phyloP scores from a whole-genome alignment of 1,140 invertebrate species.

The Hylaeus volcanicus region DNA sequence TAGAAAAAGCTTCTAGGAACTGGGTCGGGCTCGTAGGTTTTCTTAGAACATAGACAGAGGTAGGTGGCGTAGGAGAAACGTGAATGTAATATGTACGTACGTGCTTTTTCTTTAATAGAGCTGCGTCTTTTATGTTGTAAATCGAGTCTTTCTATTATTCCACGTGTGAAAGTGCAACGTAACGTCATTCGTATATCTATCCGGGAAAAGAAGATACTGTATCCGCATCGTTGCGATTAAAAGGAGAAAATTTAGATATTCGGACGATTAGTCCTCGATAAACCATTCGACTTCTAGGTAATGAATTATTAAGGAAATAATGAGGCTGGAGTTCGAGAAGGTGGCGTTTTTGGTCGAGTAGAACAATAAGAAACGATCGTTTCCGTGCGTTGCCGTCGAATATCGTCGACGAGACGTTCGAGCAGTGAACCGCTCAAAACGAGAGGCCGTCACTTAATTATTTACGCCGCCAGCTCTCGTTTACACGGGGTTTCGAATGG shows the following conservation, averaged over 20 bases:
- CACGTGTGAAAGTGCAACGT: not conserved
- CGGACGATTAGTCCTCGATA: no score
- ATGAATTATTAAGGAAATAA: no score
- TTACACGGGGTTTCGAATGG: conserved; percentile 69
- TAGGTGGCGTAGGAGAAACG: not conserved
- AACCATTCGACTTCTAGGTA: no score
- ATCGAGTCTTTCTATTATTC: not conserved
- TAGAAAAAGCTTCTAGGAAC: not conserved
- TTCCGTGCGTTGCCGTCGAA: not conserved
- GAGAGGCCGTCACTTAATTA: not conserved
- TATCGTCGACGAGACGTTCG: not conserved
- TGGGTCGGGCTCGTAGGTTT: not conserved
- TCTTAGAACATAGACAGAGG: not conserved
- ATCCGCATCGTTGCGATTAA: not conserved
- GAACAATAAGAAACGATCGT: no score
- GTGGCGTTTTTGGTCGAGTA: no score
- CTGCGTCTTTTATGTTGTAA: not conserved
- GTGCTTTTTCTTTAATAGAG: conserved; percentile 1
- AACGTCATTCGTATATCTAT: not conserved
- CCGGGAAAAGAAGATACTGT: not conserved
- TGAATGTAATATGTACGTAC: not conserved
- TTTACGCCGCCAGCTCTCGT: conserved; percentile 10
- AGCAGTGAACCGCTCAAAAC: not conserved
- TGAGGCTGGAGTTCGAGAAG: no score
- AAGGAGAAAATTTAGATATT: not conserved